Conservation (phyloP, 2,888 invertebrate genomes). For the Neelides folsomi region DNA sequence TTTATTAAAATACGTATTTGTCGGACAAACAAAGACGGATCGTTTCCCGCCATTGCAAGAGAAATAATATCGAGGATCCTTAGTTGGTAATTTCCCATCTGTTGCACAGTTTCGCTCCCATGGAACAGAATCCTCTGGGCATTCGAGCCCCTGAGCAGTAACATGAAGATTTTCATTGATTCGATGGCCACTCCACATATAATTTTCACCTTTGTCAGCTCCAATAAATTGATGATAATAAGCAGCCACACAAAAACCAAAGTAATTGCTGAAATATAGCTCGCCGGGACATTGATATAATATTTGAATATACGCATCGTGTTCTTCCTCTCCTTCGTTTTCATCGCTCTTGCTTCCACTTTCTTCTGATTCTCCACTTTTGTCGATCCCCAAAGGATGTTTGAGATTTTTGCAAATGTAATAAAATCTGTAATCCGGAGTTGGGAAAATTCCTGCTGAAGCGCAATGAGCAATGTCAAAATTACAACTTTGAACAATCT, state of each 20-base stretch:
- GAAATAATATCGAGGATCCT: slow-evolving; percentile 23
- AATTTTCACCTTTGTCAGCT: slow-evolving; percentile 12
- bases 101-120: slow-evolving; percentile 17
- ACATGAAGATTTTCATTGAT: not conserved
- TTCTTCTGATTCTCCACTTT: slow-evolving; percentile 16
- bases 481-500: too few relatives aligned
- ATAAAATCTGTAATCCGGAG: slow-evolving; percentile 27
- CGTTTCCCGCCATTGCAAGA: slow-evolving; percentile 8
- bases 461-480: slow-evolving; percentile 19
- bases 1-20: slow-evolving; percentile 25
- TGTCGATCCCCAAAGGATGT: slow-evolving; percentile 7
- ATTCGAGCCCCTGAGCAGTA: slow-evolving; percentile 7
- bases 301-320: slow-evolving; percentile 15
- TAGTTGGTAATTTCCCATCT: slow-evolving; percentile 14
- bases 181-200: slow-evolving; percentile 18
- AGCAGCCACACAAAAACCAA: slow-evolving; percentile 25
- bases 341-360: slow-evolving; percentile 1
- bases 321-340: not conserved
- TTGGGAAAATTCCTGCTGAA: slow-evolving; percentile 13
- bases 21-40: slow-evolving; percentile 21
- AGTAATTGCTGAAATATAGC: slow-evolving; percentile 20
- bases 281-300: slow-evolving; percentile 18
- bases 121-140: slow-evolving; percentile 10
- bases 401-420: slow-evolving; percentile 13
- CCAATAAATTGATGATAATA: slow-evolving; percentile 22